These are phyloP conservation scores for Junonia oenone DNA, from an alignment of 2,888 invertebrate species.

Conservation along the genomic window DNA sequence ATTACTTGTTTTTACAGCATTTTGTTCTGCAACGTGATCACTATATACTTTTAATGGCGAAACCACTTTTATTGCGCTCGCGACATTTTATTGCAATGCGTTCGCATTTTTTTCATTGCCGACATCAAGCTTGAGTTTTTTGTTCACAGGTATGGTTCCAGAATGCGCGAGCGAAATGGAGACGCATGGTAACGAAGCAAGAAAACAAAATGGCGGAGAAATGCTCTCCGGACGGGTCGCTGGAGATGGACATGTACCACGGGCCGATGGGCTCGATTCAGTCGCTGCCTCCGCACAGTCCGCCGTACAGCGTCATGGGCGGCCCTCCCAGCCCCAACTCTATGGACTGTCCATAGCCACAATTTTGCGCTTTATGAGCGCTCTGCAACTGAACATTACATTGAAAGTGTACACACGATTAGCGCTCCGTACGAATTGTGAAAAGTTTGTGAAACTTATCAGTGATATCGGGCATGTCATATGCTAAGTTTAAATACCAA, in stretches of 20 bases:
- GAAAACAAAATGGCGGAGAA: slow-evolving; percentile 87
- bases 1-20: slow-evolving; percentile 2
- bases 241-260: slow-evolving; percentile 82
- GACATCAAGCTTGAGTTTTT: slow-evolving; percentile 44
- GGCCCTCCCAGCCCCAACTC: slow-evolving; percentile 85
- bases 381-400: slow-evolving; percentile 39
- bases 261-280: slow-evolving; percentile 83
- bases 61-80: slow-evolving; percentile 32
- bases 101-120: slow-evolving; percentile 41
- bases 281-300: slow-evolving; percentile 84
- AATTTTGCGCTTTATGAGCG: slow-evolving; percentile 68
- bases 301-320: slow-evolving; percentile 83
- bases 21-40: slow-evolving; percentile 3
- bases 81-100: slow-evolving; percentile 40
- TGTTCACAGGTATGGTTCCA: slow-evolving; percentile 95
- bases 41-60: neutral
- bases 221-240: slow-evolving; percentile 82
- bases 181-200: slow-evolving; percentile 91
- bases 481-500: slow-evolving; percentile 18
- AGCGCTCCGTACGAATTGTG: slow-evolving; percentile 26
- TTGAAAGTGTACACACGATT: slow-evolving; percentile 26
- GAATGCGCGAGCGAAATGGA: slow-evolving; percentile 95
- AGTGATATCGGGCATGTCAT: slow-evolving; percentile 23
- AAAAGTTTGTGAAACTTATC: slow-evolving; percentile 26
- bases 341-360: slow-evolving; percentile 85